Evolutionary conservation across 2,113 vertebrate genomes (phyloP), one percentile per base, ranked within the genome.

Genomic region (Gasterosteus aculeatus): DNA sequence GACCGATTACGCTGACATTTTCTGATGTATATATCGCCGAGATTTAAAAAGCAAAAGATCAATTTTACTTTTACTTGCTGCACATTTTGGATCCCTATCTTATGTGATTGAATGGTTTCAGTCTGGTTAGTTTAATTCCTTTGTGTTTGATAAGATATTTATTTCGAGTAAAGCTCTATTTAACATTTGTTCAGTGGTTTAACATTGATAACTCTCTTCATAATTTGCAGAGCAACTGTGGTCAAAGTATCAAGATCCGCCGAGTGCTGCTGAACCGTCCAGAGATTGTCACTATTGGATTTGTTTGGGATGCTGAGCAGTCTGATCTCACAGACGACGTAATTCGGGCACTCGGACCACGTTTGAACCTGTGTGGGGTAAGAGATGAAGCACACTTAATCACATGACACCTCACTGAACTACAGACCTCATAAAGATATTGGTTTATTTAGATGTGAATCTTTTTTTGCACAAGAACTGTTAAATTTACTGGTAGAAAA

Each of bases 181-280:
- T 44, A 19, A 41, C 10, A 16, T 7, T 47, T 31, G 29, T 39
- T 19, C 7, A 15, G 39, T 63, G 22, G 22, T 46, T 46, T 46
- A 26, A 26, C 22, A 26, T 26, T 26, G 1, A 26, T 26, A 26
- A 26, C 78, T 47, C 26, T 64, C 10, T 70, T 2, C 3, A 3
- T 80, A 38, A 33, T 79, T 71, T 82, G 8, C 89, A 99, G 98
- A 98, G 97, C 78, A 95, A 98, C 86, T 99, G 98, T 92, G 98
- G 98, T 74, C 97, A 98, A 82, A 98, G 95, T 85, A 98, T 99
- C 87, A 98, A 98, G 94, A 98, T 99, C 33, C 96, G 96, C 4
- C 95, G 96, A 16, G 98, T 99, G 75, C 95, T 99, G 67, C 98
- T 99, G 97, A 99, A 99, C 87, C 98, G 96, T 71, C 98, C 98